A percentile compares a stretch with the other conserved stretches of the same genome.
Conservation (phyloP, 92 coral and sea anemone genomes). For the Phenganax stokvisi region DNA sequence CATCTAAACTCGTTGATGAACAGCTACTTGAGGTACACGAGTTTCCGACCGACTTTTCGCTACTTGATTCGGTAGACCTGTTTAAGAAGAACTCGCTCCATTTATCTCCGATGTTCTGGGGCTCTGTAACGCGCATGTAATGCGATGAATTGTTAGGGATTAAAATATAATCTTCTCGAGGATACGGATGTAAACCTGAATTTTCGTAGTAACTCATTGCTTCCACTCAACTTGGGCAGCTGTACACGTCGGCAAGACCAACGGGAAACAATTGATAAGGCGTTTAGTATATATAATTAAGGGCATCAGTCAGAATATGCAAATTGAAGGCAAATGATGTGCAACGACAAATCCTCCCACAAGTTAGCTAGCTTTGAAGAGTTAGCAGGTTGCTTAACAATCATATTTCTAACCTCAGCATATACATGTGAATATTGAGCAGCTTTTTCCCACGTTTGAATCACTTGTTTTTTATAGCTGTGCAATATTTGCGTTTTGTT, state of each 20-base stretch:
- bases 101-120: constrained; percentile 13
- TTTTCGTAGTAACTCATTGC: constrained; percentile 25
- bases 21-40: constrained; percentile 27
- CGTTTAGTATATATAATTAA: neutral
- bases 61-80: constrained; percentile 27
- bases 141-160: constrained; percentile 7
- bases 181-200: constrained; percentile 13
- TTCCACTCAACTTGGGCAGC: neutral
- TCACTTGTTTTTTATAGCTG: neutral
- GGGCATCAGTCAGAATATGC: constrained; percentile 23
- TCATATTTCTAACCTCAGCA: constrained; percentile 19
- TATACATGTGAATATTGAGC: neutral
- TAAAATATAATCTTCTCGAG: constrained; percentile 15
- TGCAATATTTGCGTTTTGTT: neutral
- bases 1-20: constrained; percentile 32
- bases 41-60: constrained; percentile 10
- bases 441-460: neutral
- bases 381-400: constrained; percentile 18
- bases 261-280: constrained; percentile 28
- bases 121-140: neutral
- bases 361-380: neutral
- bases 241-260: constrained; percentile 19
- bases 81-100: constrained; percentile 34
- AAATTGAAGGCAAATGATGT: constrained; percentile 16
- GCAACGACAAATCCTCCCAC: constrained; percentile 10